A percentile compares a stretch with the other conserved stretches of the same genome.
Conservation (phyloP, 2,888 invertebrate species). For the Pelosia muscerda region DNA sequence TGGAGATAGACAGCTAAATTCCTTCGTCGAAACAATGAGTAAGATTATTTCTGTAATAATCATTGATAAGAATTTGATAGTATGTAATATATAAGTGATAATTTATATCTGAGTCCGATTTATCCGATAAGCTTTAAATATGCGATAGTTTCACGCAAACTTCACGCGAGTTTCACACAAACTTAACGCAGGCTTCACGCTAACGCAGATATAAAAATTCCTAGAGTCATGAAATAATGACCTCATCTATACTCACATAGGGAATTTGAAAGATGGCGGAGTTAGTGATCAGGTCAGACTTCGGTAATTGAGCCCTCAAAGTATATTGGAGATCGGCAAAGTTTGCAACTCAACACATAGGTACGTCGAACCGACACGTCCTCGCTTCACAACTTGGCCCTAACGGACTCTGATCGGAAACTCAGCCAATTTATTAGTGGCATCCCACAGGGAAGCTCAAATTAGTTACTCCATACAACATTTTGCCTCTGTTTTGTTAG, state of each 20-base stretch:
- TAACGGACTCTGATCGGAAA: conserved; percentile 62
- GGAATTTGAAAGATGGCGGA: conserved; percentile 30
- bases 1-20: too few relatives aligned
- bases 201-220: neutral
- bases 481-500: conserved; percentile 34
- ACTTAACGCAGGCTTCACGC: neutral
- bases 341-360: conserved; percentile 59
- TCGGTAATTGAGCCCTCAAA: conserved; percentile 57
- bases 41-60: neutral
- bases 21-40: neutral
- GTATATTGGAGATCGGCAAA: conserved; percentile 59
- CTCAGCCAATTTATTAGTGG: conserved; percentile 69
- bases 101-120: neutral
- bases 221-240: neutral
- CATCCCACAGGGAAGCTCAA: conserved; percentile 52
- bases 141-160: too few relatives aligned
- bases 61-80: neutral
- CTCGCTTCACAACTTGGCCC: conserved; percentile 54
- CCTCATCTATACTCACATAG: conserved; percentile 21
- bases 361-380: conserved; percentile 56
- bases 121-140: too few relatives aligned
- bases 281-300: conserved; percentile 44
- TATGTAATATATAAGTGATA: neutral
- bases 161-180: too few relatives aligned
- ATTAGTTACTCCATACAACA: conserved; percentile 58